phyloP scores from a whole-genome alignment of 2,113 vertebrate genomes.

The Cairina moschata region DNA sequence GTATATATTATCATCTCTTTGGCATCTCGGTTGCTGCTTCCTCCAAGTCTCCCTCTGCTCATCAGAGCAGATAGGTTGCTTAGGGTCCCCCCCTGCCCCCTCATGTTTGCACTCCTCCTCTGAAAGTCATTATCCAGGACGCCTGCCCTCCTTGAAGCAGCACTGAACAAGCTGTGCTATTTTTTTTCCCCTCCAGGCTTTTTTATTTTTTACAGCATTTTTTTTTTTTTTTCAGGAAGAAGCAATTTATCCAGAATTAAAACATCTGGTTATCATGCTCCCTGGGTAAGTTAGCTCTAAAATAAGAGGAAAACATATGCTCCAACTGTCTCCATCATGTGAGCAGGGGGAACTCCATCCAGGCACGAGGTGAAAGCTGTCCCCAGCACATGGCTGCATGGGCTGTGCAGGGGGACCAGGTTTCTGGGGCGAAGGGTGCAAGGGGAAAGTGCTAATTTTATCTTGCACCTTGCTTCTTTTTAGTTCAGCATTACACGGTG shows the following conservation, averaged over 20 bases:
- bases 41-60: not conserved
- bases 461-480: not conserved
- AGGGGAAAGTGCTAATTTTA: not conserved
- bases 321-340: not conserved
- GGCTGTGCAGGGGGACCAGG: not conserved
- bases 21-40: not conserved
- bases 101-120: not conserved
- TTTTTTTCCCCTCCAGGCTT: conserved; percentile 31
- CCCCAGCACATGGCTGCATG: accelerated
- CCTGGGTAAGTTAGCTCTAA: not conserved
- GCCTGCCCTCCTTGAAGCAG: conserved; percentile 14
- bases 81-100: not conserved
- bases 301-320: not conserved
- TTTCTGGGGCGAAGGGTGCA: not conserved
- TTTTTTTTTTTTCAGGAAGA: conserved; percentile 38
- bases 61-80: not conserved
- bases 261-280: conserved; percentile 5
- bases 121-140: conserved; percentile 46
- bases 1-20: not conserved
- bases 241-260: conserved; percentile 57
- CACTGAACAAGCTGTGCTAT: conserved; percentile 16
- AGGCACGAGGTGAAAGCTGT: not conserved
- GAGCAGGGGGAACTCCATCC: not conserved
- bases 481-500: not conserved
- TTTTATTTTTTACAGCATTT: not conserved